Evolutionary conservation across 1,140 invertebrate genomes (phyloP).

Genomic region (Listronotus oregonensis): DNA sequence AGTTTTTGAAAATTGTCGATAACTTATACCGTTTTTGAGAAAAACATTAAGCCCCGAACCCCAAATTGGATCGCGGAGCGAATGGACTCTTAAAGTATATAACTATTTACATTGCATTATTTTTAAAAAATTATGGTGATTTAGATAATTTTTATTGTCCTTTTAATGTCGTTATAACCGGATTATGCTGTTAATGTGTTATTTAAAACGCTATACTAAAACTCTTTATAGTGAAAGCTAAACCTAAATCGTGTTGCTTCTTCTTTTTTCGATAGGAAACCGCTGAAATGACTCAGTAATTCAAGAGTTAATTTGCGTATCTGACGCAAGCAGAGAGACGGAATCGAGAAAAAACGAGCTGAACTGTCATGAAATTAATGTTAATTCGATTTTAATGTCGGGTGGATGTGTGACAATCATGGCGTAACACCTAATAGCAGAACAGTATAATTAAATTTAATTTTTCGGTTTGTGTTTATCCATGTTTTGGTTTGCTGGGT

Average conservation of each 20-base stretch:
- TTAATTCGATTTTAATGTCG: slow-evolving; percentile 46
- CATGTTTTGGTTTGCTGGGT: slow-evolving; percentile 24
- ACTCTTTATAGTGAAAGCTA: slow-evolving; percentile 22
- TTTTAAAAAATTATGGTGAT: too few relatives aligned
- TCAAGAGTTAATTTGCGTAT: slow-evolving; percentile 36
- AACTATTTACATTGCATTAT: too few relatives aligned
- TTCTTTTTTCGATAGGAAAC: slow-evolving; percentile 8
- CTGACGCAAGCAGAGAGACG: slow-evolving; percentile 23
- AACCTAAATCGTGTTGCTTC: slow-evolving; percentile 14
- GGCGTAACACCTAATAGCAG: slow-evolving; percentile 41
- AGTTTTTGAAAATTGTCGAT: too few relatives aligned
- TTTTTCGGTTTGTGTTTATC: slow-evolving; percentile 40
- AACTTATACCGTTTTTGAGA: too few relatives aligned
- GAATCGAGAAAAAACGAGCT: slow-evolving; percentile 22
- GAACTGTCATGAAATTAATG: slow-evolving; percentile 32
- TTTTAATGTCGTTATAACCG: too few relatives aligned
- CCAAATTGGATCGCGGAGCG: too few relatives aligned
- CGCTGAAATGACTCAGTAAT: slow-evolving; percentile 7
- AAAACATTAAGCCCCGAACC: too few relatives aligned
- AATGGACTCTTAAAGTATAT: too few relatives aligned
- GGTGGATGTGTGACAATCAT: slow-evolving; percentile 42
- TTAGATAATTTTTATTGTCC: too few relatives aligned
- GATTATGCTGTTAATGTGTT: too few relatives aligned
- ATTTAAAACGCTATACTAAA: slow-evolving; percentile 1
- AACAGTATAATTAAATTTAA: slow-evolving; percentile 46